phyloP scores from a whole-genome alignment of 2,888 invertebrate genomes.

The Myopa tessellatipennis region DNA sequence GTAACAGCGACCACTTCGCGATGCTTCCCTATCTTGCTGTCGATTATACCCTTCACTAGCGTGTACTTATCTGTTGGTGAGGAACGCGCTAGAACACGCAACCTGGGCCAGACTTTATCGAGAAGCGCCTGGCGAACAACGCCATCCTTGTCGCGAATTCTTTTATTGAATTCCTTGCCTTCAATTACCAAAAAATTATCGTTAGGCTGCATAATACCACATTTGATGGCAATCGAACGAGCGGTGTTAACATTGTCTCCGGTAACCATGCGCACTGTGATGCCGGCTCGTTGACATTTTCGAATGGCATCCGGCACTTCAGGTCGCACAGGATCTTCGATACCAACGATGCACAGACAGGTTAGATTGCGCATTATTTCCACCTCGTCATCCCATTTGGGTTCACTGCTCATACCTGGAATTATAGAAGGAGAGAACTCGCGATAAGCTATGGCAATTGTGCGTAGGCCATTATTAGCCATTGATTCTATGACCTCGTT shows the following conservation, averaged over 20 bases:
- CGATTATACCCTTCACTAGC: constrained; percentile 98
- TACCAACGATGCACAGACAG: constrained; percentile 95
- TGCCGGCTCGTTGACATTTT: constrained; percentile 96
- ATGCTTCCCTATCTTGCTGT: constrained; percentile 87
- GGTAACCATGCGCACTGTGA: constrained; percentile 99
- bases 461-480: constrained; percentile 96
- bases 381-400: constrained; percentile 97
- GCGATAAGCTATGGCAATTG: constrained; percentile 94
- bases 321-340: constrained; percentile 98
- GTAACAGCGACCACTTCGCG: constrained; percentile 99
- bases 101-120: constrained; percentile 97
- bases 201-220: constrained; percentile 92
- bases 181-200: constrained; percentile 97
- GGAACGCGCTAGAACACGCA: constrained; percentile 94
- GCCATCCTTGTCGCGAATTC: constrained; percentile 88
- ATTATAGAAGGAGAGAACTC: constrained; percentile 81
- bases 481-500: constrained; percentile 97
- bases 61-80: constrained; percentile 99
- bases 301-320: constrained; percentile 94
- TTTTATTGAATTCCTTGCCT: constrained; percentile 95
- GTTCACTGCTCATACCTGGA: constrained; percentile 76
- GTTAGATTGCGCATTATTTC: constrained; percentile 92
- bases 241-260: constrained; percentile 99
- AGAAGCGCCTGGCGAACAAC: constrained; percentile 93
- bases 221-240: constrained; percentile 95